Percentiles rank a stretch among this genome's conserved stretches.
Evolutionary conservation across 2,888 invertebrate species (phyloP).

Genomic region (Cephalotes varians): DNA sequence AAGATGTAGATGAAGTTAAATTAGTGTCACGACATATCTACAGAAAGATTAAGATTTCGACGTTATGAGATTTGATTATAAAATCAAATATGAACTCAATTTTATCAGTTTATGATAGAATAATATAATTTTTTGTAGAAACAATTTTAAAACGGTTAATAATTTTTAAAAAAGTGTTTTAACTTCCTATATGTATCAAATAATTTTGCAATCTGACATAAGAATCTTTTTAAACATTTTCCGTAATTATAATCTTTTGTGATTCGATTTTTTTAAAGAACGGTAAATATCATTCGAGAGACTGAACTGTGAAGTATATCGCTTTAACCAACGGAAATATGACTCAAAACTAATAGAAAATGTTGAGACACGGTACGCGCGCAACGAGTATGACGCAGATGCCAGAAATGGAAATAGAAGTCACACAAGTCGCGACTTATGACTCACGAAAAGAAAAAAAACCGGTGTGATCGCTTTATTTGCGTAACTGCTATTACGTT

Average conservation of each 20-base stretch:
- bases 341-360: slow-evolving; percentile 41
- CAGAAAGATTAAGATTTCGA: not conserved
- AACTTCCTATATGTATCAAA: not conserved
- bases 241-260: not conserved
- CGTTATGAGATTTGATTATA: too few relatives aligned
- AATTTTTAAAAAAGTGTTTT: not conserved
- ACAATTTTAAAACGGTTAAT: not conserved
- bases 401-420: slow-evolving; percentile 41
- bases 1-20: slow-evolving; percentile 10
- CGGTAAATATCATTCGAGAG: not conserved
- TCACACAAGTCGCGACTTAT: slow-evolving; percentile 21
- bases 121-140: not conserved
- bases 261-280: not conserved
- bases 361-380: not conserved
- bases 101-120: not conserved
- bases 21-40: not conserved
- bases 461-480: slow-evolving; percentile 11
- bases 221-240: not conserved
- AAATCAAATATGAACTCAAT: not conserved
- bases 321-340: slow-evolving; percentile 29
- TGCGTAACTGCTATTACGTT: slow-evolving; percentile 22
- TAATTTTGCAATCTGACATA: not conserved
- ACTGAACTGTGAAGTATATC: not conserved
- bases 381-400: slow-evolving; percentile 20
- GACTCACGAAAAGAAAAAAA: slow-evolving; percentile 13